Percentiles rank a stretch among this genome's conserved stretches.
These are phyloP conservation scores for Setophaga petechia DNA, from an alignment of 2,113 vertebrate genomes.

Conservation along the genomic window DNA sequence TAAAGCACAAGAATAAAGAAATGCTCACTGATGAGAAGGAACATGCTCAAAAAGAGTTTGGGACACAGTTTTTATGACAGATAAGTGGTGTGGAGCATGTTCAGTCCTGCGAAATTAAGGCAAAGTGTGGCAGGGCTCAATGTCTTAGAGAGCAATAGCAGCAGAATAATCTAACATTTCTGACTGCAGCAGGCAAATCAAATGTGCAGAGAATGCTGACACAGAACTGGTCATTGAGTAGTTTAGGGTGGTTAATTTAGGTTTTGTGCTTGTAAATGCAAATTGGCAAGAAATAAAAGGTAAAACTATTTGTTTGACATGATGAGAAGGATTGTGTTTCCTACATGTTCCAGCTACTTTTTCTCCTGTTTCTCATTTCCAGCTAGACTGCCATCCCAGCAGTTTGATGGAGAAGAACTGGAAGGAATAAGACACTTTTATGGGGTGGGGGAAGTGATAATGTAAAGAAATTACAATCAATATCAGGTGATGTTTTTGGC, in stretches of 20 bases:
- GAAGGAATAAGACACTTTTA: neutral
- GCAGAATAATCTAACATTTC: neutral
- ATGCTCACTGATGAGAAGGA: neutral
- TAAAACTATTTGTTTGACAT: neutral
- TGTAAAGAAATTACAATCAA: neutral
- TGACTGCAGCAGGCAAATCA: neutral
- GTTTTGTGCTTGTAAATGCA: neutral
- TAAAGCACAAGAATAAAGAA: neutral
- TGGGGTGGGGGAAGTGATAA: neutral
- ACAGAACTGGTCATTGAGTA: neutral
- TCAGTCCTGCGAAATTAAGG: neutral
- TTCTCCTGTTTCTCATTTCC: neutral
- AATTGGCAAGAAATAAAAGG: neutral
- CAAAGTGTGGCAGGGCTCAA: neutral
- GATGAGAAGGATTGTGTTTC: neutral
- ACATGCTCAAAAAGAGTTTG: neutral
- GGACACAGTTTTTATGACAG: neutral
- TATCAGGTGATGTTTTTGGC: accelerated
- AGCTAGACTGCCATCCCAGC: neutral
- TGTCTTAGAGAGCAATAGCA: neutral
- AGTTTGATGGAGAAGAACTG: neutral
- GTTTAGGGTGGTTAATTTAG: neutral
- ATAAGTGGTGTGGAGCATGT: neutral
- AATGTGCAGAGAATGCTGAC: neutral
- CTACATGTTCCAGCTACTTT: neutral